Evolutionary conservation across 2,888 invertebrate genomes (phyloP).

Genomic region (Lamellibrachia columna): DNA sequence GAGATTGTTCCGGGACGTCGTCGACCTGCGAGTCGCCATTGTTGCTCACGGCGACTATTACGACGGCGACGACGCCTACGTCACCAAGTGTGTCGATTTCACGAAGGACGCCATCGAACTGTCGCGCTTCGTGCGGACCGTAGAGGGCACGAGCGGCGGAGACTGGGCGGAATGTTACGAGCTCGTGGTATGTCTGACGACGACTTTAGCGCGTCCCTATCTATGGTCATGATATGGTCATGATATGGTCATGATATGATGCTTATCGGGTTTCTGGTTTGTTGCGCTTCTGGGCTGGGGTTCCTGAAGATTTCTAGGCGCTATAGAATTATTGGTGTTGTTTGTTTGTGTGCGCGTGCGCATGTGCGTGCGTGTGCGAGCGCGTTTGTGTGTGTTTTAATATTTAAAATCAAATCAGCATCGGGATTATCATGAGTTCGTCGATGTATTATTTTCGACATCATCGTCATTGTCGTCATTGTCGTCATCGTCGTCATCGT

Average conservation of each 20-base stretch:
- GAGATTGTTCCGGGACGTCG: conserved; percentile 58
- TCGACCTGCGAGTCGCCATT: conserved; percentile 54
- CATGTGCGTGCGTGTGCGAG: neutral
- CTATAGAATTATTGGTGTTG: neutral
- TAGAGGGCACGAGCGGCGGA: conserved; percentile 55
- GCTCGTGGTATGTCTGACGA: neutral
- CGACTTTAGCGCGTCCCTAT: neutral
- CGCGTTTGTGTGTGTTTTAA: neutral
- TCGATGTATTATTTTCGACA: neutral
- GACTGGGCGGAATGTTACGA: conserved; percentile 54
- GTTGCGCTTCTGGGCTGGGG: too few relatives aligned
- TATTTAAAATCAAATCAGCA: neutral
- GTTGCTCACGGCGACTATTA: conserved; percentile 63
- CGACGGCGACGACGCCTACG: conserved; percentile 51
- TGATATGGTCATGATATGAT: too few relatives aligned
- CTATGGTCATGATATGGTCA: too few relatives aligned
- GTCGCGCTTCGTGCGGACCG: conserved; percentile 49
- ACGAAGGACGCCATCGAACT: conserved; percentile 49
- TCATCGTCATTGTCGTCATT: neutral
- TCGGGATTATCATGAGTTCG: neutral
- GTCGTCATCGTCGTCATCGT: neutral
- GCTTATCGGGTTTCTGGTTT: too few relatives aligned
- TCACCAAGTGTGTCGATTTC: conserved; percentile 55
- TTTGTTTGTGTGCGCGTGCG: neutral
- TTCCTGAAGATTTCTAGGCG: too few relatives aligned